A percentile compares a stretch with the other conserved stretches of the same genome.
phyloP scores from a whole-genome alignment of 2,888 invertebrate genomes.

The Eupithecia tripunctaria region DNA sequence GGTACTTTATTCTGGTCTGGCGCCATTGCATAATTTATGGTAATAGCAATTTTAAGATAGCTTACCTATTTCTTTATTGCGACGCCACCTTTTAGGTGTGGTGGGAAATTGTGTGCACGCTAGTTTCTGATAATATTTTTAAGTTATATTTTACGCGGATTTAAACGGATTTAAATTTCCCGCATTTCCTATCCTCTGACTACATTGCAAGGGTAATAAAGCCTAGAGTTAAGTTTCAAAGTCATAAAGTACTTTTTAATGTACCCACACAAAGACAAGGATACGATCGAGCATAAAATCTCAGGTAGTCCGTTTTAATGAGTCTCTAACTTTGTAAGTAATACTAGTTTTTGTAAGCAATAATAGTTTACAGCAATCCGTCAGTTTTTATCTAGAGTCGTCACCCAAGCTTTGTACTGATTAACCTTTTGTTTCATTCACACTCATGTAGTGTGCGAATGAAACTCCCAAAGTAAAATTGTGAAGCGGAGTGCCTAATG shows the following conservation, averaged over 20 bases:
- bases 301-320: background rate
- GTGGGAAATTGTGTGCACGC: background rate
- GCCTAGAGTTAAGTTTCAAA: conserved; percentile 7
- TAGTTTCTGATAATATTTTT: background rate
- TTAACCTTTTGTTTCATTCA: background rate
- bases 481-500: conserved; percentile 1
- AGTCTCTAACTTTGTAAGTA: background rate
- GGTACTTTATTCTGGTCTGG: conserved; percentile 7
- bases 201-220: conserved; percentile 4
- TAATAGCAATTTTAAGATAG: conserved; percentile 37
- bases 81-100: conserved; percentile 18
- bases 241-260: conserved; percentile 15
- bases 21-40: conserved; percentile 40
- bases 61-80: conserved; percentile 46
- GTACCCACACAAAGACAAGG: background rate
- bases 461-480: background rate
- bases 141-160: conserved; percentile 49
- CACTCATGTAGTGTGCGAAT: background rate
- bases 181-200: background rate
- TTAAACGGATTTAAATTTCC: conserved; percentile 27
- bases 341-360: background rate
- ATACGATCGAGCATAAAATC: conserved; percentile 5
- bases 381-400: background rate
- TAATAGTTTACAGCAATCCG: background rate
- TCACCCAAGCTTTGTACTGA: background rate